phyloP scores from a whole-genome alignment of 2,113 vertebrate species.

The Pangasianodon hypophthalmus region DNA sequence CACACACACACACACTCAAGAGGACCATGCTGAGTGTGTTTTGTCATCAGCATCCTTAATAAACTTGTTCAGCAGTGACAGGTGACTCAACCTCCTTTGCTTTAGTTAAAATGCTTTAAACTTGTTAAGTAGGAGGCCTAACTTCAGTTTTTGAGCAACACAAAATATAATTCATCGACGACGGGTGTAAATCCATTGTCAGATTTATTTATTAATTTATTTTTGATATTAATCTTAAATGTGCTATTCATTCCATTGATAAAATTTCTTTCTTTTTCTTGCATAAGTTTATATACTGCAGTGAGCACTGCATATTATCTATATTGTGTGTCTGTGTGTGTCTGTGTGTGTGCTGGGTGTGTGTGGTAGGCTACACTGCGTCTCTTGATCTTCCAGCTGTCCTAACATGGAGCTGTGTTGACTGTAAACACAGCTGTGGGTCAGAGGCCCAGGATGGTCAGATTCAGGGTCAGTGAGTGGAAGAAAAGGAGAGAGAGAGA shows the following conservation, averaged over 20 bases:
- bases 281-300: neutral
- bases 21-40: constrained; percentile 1
- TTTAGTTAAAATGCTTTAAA: neutral
- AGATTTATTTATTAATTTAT: neutral
- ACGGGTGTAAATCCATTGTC: neutral
- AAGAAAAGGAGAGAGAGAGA: neutral
- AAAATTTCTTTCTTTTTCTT: neutral
- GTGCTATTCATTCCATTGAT: neutral
- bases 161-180: neutral
- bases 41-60: constrained; percentile 15
- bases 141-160: neutral
- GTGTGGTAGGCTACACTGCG: constrained; percentile 60
- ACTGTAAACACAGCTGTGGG: constrained; percentile 83
- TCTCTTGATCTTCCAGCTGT: constrained; percentile 79
- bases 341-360: constrained; percentile 7
- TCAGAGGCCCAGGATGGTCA: constrained; percentile 71
- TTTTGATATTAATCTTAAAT: neutral
- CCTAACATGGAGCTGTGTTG: constrained; percentile 78
- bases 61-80: constrained; percentile 21
- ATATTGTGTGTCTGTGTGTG: constrained; percentile 25
- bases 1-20: neutral
- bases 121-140: neutral
- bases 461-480: constrained; percentile 58
- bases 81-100: neutral
- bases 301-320: neutral